A percentile compares a stretch with the other conserved stretches of the same genome.
phyloP scores from a whole-genome alignment of 1,140 invertebrate species.

The Drosophila orosa region DNA sequence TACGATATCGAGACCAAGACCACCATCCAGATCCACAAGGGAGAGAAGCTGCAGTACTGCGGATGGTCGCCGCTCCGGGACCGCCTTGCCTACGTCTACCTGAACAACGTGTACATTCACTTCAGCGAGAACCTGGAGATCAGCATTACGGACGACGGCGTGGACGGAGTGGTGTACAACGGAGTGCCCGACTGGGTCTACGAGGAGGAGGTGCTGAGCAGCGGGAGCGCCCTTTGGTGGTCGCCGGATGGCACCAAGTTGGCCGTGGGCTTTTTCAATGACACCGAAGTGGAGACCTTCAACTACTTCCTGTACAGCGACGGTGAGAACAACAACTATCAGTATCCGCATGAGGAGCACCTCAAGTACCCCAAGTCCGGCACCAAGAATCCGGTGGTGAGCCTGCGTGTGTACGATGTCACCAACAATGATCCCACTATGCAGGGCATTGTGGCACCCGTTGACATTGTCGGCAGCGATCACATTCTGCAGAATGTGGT shows the following conservation, averaged over 20 bases:
- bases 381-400: slow-evolving; percentile 90
- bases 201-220: slow-evolving; percentile 95
- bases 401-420: slow-evolving; percentile 88
- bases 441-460: slow-evolving; percentile 82
- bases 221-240: slow-evolving; percentile 95
- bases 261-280: slow-evolving; percentile 93
- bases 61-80: slow-evolving; percentile 90
- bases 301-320: slow-evolving; percentile 87
- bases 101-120: slow-evolving; percentile 90
- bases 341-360: slow-evolving; percentile 93
- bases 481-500: slow-evolving; percentile 88
- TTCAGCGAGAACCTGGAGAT: slow-evolving; percentile 84
- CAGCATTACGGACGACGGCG: slow-evolving; percentile 87
- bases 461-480: slow-evolving; percentile 84
- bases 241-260: slow-evolving; percentile 91
- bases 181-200: slow-evolving; percentile 92
- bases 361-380: slow-evolving; percentile 95
- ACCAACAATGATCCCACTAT: slow-evolving; percentile 73
- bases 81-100: slow-evolving; percentile 90
- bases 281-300: slow-evolving; percentile 89
- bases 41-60: slow-evolving; percentile 87
- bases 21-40: slow-evolving; percentile 84
- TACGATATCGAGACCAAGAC: slow-evolving; percentile 77
- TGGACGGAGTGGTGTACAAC: slow-evolving; percentile 89
- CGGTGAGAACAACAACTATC: slow-evolving; percentile 88